Evolutionary conservation across 2,797 vertebrate genomes (phyloP).

Genomic region (Gymnopithys bicolor): DNA sequence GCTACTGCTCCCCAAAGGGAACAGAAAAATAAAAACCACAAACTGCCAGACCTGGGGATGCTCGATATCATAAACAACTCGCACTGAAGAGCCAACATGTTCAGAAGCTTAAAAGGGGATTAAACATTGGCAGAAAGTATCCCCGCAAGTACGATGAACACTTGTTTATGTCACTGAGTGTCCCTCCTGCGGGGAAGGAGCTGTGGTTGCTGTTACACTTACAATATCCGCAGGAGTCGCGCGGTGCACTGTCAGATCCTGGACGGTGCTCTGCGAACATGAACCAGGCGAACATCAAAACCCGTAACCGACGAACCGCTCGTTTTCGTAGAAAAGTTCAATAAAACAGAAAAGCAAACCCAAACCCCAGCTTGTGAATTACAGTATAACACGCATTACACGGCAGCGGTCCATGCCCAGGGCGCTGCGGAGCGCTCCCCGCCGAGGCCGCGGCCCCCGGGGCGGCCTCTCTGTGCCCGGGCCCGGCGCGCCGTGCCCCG

Average conservation of each 20-base stretch:
- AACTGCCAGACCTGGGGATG: background rate
- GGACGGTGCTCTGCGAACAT: conserved; percentile 84
- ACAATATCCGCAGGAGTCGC: conserved; percentile 90
- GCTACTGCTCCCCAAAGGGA: background rate
- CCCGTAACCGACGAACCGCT: background rate
- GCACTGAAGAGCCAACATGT: background rate
- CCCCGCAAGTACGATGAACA: accelerated
- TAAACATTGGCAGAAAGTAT: background rate
- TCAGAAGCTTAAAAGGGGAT: background rate
- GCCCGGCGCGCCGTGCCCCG: too few relatives aligned
- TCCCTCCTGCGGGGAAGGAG: background rate
- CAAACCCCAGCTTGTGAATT: too few relatives aligned
- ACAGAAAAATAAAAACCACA: background rate
- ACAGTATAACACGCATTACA: too few relatives aligned
- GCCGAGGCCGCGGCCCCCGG: too few relatives aligned
- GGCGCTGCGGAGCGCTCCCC: too few relatives aligned
- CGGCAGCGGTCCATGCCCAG: too few relatives aligned
- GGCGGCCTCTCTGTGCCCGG: too few relatives aligned
- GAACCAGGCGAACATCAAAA: background rate
- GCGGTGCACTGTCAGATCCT: conserved; percentile 88
- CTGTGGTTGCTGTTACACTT: conserved; percentile 32
- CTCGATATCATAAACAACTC: background rate
- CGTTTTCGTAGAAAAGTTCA: background rate
- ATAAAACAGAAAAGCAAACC: background rate
- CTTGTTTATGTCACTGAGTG: background rate